phyloP scores from a whole-genome alignment of 2,113 vertebrate genomes.

The Misgurnus anguillicaudatus region DNA sequence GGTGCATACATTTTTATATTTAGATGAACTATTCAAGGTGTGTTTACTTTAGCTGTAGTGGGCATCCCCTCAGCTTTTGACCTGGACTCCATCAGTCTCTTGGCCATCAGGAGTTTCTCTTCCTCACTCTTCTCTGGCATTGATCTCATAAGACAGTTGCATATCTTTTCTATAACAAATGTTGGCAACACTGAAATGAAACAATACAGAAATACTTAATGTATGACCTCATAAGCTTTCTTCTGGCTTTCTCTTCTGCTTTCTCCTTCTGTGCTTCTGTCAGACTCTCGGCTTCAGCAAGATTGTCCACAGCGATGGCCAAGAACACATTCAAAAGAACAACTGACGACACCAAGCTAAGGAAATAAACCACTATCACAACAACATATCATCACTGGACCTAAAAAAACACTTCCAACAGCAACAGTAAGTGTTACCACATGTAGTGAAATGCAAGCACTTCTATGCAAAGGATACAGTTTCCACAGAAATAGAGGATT shows the following conservation, averaged over 20 bases:
- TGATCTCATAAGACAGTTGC: conserved; percentile 66
- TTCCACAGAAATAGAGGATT: conserved; percentile 91
- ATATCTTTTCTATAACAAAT: neutral
- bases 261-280: conserved; percentile 95
- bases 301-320: conserved; percentile 96
- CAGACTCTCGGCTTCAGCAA: conserved; percentile 93
- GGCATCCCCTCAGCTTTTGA: conserved; percentile 90
- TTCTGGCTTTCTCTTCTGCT: conserved; percentile 84
- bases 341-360: conserved; percentile 77
- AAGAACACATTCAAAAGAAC: conserved; percentile 98
- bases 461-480: conserved; percentile 85
- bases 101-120: conserved; percentile 82
- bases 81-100: conserved; percentile 91
- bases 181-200: neutral
- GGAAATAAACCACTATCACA: conserved; percentile 62
- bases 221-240: conserved; percentile 84
- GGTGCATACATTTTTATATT: too few relatives aligned
- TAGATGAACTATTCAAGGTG: too few relatives aligned
- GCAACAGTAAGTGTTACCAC: neutral
- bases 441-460: too few relatives aligned
- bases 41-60: conserved; percentile 89
- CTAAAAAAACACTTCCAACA: neutral
- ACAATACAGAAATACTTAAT: neutral
- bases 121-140: conserved; percentile 89
- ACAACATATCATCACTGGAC: neutral